Conservation (phyloP, 2,113 vertebrate species). For the Thalassarche chlororhynchos region DNA sequence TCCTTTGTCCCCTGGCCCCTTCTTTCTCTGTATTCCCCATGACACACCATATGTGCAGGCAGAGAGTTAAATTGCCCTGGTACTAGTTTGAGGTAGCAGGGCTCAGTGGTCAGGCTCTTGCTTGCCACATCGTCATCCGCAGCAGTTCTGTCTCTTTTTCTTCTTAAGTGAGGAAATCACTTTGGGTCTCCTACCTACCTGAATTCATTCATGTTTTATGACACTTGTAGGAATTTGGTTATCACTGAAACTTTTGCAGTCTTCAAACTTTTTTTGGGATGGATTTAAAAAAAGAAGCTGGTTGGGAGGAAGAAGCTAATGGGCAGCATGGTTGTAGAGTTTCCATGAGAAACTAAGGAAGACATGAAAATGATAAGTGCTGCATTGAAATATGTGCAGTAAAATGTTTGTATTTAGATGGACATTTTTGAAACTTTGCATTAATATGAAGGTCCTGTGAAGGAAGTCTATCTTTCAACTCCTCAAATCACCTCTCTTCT, state of each 20-base stretch:
- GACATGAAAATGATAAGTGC: background rate
- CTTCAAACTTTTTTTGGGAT: background rate
- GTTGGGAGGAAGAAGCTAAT: background rate
- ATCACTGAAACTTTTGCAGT: background rate
- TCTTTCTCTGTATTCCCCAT: background rate
- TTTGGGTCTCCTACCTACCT: background rate
- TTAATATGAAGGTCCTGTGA: background rate
- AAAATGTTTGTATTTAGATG: background rate
- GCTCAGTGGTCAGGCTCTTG: background rate
- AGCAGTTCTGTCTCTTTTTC: background rate
- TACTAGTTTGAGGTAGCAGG: too few relatives aligned
- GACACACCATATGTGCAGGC: accelerated
- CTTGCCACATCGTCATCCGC: accelerated
- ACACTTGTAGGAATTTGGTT: background rate
- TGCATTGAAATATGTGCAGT: background rate
- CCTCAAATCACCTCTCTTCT: background rate
- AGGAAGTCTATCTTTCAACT: background rate
- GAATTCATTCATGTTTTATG: background rate
- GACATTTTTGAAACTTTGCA: background rate
- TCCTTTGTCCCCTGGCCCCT: background rate
- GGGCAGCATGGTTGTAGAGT: background rate
- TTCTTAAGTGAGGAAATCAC: background rate
- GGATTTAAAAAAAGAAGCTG: background rate
- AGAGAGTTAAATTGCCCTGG: background rate
- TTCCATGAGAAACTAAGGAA: background rate